These are phyloP conservation scores for Axis porcinus DNA, from an alignment of 2,113 vertebrate species.

Conservation along the genomic window DNA sequence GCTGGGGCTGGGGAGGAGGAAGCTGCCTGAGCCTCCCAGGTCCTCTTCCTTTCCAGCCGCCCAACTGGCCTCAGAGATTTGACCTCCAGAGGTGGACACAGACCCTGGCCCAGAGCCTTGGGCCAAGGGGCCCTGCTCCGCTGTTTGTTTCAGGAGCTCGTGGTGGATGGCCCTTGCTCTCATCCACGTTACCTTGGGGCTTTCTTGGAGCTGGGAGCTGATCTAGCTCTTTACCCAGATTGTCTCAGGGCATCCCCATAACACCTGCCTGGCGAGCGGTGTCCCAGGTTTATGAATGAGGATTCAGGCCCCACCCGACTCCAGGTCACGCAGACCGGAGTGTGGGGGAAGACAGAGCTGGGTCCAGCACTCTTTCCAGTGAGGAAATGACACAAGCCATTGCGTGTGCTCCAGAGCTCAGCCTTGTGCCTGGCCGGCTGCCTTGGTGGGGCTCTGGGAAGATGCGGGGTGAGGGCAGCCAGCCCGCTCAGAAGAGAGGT, in stretches of 20 bases:
- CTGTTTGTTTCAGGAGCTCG: not conserved
- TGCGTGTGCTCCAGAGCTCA: accelerated
- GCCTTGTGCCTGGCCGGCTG: accelerated
- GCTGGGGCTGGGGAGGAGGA: not conserved
- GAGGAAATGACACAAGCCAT: accelerated
- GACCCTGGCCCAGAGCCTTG: not conserved
- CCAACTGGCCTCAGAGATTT: too few relatives aligned
- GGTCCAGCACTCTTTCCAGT: not conserved
- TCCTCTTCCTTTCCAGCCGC: not conserved
- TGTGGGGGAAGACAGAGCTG: not conserved
- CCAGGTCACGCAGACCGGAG: accelerated
- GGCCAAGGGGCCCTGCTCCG: accelerated
- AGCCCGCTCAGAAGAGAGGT: accelerated
- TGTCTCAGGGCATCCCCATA: not conserved
- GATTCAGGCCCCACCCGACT: not conserved
- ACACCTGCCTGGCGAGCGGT: accelerated
- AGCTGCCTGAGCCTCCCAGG: accelerated
- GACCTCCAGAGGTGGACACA: not conserved
- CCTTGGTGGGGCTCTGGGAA: accelerated
- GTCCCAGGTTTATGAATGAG: not conserved
- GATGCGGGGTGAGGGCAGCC: not conserved
- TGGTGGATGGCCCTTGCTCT: accelerated
- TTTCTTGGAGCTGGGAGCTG: too few relatives aligned
- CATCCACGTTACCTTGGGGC: accelerated
- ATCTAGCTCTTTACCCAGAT: accelerated